Conservation (phyloP, 2,113 vertebrate species). For the Ailurus styani region DNA sequence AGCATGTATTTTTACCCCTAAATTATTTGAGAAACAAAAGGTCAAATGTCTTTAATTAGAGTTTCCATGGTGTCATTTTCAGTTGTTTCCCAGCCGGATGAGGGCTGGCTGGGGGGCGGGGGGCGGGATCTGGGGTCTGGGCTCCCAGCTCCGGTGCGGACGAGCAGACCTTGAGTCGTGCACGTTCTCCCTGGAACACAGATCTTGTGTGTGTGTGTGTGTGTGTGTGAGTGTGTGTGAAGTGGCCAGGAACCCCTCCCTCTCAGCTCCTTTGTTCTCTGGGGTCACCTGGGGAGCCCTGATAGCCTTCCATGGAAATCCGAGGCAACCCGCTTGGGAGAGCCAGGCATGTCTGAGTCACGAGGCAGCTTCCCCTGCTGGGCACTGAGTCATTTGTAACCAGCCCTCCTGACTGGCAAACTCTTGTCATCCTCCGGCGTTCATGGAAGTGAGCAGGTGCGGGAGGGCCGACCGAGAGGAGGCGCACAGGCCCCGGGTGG, state of each 20-base stretch:
- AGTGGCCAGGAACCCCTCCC: not conserved
- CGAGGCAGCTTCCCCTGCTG: fast-evolving
- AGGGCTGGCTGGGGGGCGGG: not conserved
- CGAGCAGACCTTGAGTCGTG: fast-evolving
- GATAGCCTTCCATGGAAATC: not conserved
- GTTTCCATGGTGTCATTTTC: not conserved
- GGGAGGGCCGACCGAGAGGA: not conserved
- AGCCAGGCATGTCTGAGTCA: not conserved
- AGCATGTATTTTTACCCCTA: not conserved
- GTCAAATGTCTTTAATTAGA: not conserved
- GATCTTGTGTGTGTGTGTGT: not conserved
- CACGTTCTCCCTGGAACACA: not conserved
- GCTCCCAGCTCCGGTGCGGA: not conserved
- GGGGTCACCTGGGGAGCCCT: not conserved
- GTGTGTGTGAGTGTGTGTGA: not conserved
- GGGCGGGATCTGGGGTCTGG: not conserved
- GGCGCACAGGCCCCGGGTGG: not conserved
- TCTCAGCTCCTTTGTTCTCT: not conserved
- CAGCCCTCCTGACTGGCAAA: not conserved
- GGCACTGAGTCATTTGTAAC: not conserved
- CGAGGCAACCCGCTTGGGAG: fast-evolving
- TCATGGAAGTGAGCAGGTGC: not conserved
- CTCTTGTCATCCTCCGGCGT: fast-evolving
- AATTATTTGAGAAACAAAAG: not conserved
- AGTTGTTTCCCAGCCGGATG: not conserved